Percentiles rank a stretch among this genome's conserved stretches.
phyloP scores from a whole-genome alignment of 2,797 vertebrate genomes.

The Halcyon leucocephala region DNA sequence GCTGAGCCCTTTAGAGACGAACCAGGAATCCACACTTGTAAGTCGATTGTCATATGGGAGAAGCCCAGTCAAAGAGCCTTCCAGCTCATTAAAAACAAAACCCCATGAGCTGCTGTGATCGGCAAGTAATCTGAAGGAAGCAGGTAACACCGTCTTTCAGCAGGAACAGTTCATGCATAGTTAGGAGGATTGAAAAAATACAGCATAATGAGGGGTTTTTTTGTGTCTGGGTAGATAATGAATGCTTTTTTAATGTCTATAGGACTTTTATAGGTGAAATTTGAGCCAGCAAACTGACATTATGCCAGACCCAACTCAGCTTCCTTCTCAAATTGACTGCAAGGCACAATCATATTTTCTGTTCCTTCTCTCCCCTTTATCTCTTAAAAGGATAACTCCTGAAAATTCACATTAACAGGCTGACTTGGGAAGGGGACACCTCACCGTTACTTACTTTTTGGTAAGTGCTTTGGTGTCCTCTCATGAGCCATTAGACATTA shows the following conservation, averaged over 20 bases:
- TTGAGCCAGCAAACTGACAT: constrained; percentile 33
- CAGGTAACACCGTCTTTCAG: constrained; percentile 34
- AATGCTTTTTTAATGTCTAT: constrained; percentile 63
- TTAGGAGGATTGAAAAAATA: constrained; percentile 48
- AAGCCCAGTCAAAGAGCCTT: not conserved
- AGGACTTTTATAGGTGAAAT: constrained; percentile 64
- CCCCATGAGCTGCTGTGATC: not conserved
- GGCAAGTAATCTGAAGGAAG: not conserved
- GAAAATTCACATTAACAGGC: constrained; percentile 15
- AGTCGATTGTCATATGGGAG: not conserved
- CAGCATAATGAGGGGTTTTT: constrained; percentile 44
- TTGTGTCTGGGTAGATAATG: constrained; percentile 61
- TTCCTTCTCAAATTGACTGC: constrained; percentile 28
- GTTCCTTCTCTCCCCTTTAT: constrained; percentile 55
- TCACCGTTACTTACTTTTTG: constrained; percentile 1
- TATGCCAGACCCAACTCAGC: not conserved
- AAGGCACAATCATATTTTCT: constrained; percentile 57
- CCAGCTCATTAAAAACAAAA: not conserved
- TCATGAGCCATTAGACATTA: not conserved
- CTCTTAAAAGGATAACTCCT: constrained; percentile 66
- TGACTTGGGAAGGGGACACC: not conserved
- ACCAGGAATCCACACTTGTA: not conserved
- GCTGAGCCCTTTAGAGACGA: not conserved
- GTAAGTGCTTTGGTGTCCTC: not conserved
- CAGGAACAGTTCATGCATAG: constrained; percentile 21